Evolutionary conservation across 2,888 invertebrate species (phyloP).

Genomic region (Prenolepis imparis): DNA sequence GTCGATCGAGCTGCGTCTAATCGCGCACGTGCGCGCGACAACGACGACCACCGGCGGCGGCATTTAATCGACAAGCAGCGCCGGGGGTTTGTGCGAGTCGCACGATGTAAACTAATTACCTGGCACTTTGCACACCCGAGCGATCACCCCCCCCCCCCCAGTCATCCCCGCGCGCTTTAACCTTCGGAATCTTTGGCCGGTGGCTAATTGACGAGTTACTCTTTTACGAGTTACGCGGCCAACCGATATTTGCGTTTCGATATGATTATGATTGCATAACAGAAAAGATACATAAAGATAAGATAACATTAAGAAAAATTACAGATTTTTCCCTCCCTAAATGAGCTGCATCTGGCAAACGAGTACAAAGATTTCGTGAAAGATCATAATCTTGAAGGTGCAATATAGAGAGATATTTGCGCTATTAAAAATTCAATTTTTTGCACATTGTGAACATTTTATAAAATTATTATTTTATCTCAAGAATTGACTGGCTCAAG

Average conservation of each 20-base stretch:
- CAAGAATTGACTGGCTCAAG: neutral
- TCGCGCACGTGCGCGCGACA: slow-evolving; percentile 58
- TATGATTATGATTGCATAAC: slow-evolving; percentile 44
- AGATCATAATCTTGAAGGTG: neutral
- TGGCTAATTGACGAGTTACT: slow-evolving; percentile 55
- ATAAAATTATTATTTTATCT: slow-evolving; percentile 5
- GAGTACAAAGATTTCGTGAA: neutral
- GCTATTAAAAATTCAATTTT: neutral
- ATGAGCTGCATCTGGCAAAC: neutral
- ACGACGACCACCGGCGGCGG: slow-evolving; percentile 56
- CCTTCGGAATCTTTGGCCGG: slow-evolving; percentile 75
- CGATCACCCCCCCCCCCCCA: slow-evolving; percentile 13
- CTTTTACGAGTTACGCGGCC: slow-evolving; percentile 50
- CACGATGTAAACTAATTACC: slow-evolving; percentile 82
- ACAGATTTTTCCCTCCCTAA: neutral
- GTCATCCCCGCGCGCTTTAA: slow-evolving; percentile 62
- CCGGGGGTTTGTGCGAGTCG: slow-evolving; percentile 73
- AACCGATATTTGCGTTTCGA: slow-evolving; percentile 67
- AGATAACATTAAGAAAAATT: neutral
- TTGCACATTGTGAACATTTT: neutral
- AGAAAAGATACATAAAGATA: neutral
- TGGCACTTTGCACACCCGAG: slow-evolving; percentile 75
- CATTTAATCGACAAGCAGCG: slow-evolving; percentile 71
- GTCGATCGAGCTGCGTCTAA: slow-evolving; percentile 63
- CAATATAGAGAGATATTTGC: neutral